A percentile compares a stretch with the other conserved stretches of the same genome.
Evolutionary conservation across 2,888 invertebrate genomes (phyloP).

Genomic region (Cataglyphis altisquamis): DNA sequence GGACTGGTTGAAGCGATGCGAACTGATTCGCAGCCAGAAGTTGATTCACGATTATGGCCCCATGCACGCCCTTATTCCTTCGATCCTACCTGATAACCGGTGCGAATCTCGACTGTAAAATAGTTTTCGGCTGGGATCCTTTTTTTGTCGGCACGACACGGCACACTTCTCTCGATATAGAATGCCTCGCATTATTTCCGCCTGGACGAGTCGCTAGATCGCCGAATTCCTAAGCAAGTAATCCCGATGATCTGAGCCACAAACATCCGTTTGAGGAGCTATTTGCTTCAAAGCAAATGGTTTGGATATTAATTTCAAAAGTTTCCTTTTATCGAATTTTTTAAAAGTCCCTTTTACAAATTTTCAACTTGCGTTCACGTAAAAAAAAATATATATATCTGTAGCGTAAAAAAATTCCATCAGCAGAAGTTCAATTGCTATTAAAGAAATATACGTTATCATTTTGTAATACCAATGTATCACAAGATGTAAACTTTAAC

Average conservation of each 20-base stretch:
- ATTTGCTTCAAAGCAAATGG: background rate
- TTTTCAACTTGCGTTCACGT: background rate
- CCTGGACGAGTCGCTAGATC: slow-evolving; percentile 69
- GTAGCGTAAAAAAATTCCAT: background rate
- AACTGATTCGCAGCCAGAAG: slow-evolving; percentile 76
- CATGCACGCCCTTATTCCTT: slow-evolving; percentile 78
- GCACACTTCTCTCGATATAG: slow-evolving; percentile 65
- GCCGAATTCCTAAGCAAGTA: slow-evolving; percentile 73
- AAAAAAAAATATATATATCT: background rate
- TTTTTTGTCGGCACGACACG: slow-evolving; percentile 73
- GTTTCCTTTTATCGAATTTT: background rate
- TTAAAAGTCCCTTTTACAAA: background rate
- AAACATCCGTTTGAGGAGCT: slow-evolving; percentile 2
- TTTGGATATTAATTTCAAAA: background rate
- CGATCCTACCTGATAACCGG: slow-evolving; percentile 79
- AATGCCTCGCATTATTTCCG: slow-evolving; percentile 63
- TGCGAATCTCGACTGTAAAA: slow-evolving; percentile 61
- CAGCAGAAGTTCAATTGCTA: background rate
- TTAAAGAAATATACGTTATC: background rate
- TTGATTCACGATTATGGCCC: slow-evolving; percentile 82
- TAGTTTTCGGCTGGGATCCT: slow-evolving; percentile 76
- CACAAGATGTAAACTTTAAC: slow-evolving; percentile 13
- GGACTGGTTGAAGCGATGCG: slow-evolving; percentile 70
- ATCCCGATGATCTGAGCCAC: slow-evolving; percentile 46
- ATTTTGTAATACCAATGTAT: slow-evolving; percentile 3